Conservation (phyloP, 1,140 invertebrate species). For the Papilio polyxenes region DNA sequence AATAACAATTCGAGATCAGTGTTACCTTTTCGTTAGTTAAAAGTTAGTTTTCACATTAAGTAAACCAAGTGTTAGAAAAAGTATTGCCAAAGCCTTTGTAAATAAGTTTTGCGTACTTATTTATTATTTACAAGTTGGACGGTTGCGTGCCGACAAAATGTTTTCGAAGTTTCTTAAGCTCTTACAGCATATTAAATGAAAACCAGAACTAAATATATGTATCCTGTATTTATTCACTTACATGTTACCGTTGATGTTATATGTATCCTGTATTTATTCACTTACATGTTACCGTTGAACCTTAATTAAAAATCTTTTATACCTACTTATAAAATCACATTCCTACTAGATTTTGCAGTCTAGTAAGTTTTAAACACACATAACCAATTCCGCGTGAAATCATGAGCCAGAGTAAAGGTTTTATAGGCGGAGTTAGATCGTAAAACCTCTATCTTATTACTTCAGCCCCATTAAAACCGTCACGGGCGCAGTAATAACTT, state of each 20-base stretch:
- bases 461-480: constrained; percentile 10
- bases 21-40: not conserved
- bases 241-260: not conserved
- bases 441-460: constrained; percentile 14
- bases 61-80: not conserved
- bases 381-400: not conserved
- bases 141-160: not conserved
- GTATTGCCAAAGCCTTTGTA: not conserved
- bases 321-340: not conserved
- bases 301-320: no score
- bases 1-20: not conserved
- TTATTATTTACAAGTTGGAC: constrained; percentile 9
- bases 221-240: not conserved
- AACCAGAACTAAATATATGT: not conserved
- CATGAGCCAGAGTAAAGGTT: not conserved
- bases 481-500: constrained; percentile 3
- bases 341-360: not conserved
- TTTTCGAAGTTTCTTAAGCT: not conserved
- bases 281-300: not conserved
- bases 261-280: not conserved
- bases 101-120: not conserved
- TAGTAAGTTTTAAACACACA: not conserved
- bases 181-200: not conserved
- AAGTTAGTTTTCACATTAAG: not conserved
- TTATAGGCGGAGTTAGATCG: constrained; percentile 12